phyloP scores from a whole-genome alignment of 1,140 invertebrate species.

The Nylanderia fulva region DNA sequence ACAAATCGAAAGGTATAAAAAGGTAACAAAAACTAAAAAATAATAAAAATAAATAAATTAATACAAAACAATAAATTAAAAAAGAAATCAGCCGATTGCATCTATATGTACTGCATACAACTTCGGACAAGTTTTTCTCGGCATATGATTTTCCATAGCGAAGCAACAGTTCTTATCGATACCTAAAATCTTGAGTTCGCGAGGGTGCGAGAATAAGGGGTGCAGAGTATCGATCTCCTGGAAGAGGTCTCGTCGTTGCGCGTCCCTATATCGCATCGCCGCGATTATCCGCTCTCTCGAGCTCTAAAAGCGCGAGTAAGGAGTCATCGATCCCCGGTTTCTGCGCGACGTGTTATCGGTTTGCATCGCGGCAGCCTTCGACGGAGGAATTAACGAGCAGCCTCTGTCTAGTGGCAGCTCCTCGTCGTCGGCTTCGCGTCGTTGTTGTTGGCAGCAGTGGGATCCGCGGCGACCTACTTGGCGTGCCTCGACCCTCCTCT shows the following conservation, averaged over 20 bases:
- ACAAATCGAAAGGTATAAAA: background rate
- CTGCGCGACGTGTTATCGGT: background rate
- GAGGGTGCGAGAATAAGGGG: background rate
- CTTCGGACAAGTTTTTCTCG: background rate
- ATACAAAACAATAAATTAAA: no score
- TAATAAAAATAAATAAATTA: no score
- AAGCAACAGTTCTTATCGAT: background rate
- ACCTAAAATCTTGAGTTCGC: background rate
- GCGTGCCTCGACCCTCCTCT: conserved; percentile 83
- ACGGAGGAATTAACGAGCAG: conserved; percentile 66
- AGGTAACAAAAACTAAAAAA: no score
- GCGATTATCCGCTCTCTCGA: background rate
- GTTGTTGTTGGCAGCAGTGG: conserved; percentile 81
- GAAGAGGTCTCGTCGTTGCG: background rate
- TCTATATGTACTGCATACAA: background rate
- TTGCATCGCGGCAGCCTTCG: background rate
- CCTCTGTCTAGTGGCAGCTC: no score
- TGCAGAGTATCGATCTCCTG: background rate
- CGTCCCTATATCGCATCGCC: background rate
- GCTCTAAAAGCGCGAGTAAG: background rate
- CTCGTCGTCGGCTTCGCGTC: conserved; percentile 38
- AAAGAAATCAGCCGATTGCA: no score
- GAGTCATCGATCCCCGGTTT: conserved; percentile 11
- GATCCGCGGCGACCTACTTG: conserved; percentile 84
- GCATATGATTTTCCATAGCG: no score